Evolutionary conservation across 2,113 vertebrate species (phyloP), one percentile per base, ranked within the genome.

Genomic region (Notechis scutatus): DNA sequence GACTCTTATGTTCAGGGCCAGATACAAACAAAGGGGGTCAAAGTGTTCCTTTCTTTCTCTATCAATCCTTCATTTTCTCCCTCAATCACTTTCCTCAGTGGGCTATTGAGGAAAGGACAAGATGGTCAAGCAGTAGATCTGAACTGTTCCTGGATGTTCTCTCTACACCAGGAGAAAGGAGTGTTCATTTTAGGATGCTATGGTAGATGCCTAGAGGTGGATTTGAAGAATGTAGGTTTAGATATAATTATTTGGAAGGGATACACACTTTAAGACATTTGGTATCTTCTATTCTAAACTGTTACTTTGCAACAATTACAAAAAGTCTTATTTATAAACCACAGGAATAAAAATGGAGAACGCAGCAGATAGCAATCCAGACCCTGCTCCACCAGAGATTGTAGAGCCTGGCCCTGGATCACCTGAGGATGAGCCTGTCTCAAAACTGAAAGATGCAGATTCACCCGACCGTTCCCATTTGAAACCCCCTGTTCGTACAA

Each of bases 321-420:
- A 56, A 59, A 6, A 85, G 20, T 29, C 23, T 91, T 85, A 12
- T 69, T 89, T 88, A 0, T 11, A 57, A 81, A 88, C 93, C 94
- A 52, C 87, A 94, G 34, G 91, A 94, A 94, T 94, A 39, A 94
- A 90, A 91, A 97, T 97, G 97, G 95, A 95, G 0, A 59, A 47
- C 0, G 0, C 0, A 34, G 54, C 39, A 50, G 92, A 55, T 20
- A 55, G 55, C 18, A 55, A 55, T 55, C 55, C 18, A 55, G 55
- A 55, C 2, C 0, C 1, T 24, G 12, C 21, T 39, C n/a, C n/a
- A 18, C 45, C 56, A 87, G 91, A 92, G 45, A 29, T 7, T 90
- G 20, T 10, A 29, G 90, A 91, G 6, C 1, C 34, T 59, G 45
- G 26, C 14, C 59, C 59, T 90, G 59, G 45, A 9, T 11, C 0